Conservation (phyloP, 2,888 invertebrate species). For the Melanchra persicariae region DNA sequence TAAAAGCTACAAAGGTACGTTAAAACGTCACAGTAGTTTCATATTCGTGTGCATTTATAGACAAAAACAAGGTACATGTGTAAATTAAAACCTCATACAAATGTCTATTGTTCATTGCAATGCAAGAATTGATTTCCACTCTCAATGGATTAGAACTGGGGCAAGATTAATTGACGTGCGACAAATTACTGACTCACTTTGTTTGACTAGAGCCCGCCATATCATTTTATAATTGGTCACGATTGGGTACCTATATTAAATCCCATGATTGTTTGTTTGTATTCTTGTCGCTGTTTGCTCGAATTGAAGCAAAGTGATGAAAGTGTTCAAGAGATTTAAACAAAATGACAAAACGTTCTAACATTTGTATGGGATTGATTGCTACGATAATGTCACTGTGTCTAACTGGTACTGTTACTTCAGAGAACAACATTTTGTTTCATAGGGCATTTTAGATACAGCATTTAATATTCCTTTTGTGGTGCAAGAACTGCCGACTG, state of each 20-base stretch:
- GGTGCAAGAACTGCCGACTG: neutral
- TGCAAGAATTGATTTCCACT: conserved; percentile 48
- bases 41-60: conserved; percentile 6
- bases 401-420: too few species aligned
- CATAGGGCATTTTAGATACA: too few species aligned
- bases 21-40: conserved; percentile 11
- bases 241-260: conserved; percentile 16
- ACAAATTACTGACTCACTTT: conserved; percentile 53
- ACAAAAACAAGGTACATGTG: conserved; percentile 23
- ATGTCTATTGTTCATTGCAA: conserved; percentile 48
- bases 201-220: conserved; percentile 27
- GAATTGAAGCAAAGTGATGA: too few species aligned
- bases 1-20: conserved; percentile 8
- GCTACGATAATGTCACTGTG: too few species aligned
- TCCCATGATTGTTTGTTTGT: neutral
- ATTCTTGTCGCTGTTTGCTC: neutral
- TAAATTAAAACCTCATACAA: conserved; percentile 4
- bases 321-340: too few species aligned
- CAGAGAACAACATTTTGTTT: too few species aligned
- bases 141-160: conserved; percentile 38
- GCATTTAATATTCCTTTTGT: too few species aligned
- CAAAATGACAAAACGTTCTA: too few species aligned
- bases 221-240: conserved; percentile 38
- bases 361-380: too few species aligned
- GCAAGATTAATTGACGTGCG: conserved; percentile 54